Evolutionary conservation across 2,797 vertebrate genomes (phyloP).

Genomic region (Aeoliscus strigatus): DNA sequence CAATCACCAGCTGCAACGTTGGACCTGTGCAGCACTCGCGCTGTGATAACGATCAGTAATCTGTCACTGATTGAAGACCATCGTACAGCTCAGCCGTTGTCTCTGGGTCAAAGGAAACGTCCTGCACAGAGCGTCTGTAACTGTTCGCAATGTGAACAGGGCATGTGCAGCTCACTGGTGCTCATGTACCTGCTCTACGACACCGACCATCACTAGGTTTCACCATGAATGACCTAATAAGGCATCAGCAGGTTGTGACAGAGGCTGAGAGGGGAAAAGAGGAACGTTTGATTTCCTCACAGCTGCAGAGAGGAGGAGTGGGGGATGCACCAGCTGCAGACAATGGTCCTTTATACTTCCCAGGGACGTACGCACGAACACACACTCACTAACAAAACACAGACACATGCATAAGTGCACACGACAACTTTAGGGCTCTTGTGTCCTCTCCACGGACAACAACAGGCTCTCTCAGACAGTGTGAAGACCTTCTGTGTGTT

Average conservation of each 20-base stretch:
- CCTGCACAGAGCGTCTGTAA: too few relatives aligned
- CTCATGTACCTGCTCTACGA: too few relatives aligned
- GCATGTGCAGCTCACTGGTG: too few relatives aligned
- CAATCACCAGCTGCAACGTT: too few relatives aligned
- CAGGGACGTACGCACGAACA: constrained; percentile 34
- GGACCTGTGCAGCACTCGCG: too few relatives aligned
- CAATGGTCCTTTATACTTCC: constrained; percentile 81
- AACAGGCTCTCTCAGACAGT: constrained; percentile 53
- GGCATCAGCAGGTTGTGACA: constrained; percentile 67
- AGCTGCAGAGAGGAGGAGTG: constrained; percentile 80
- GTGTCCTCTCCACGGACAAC: constrained; percentile 61
- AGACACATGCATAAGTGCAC: constrained; percentile 20
- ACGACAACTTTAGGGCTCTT: constrained; percentile 56
- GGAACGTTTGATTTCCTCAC: constrained; percentile 79
- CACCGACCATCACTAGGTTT: too few relatives aligned
- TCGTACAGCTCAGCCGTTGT: too few relatives aligned
- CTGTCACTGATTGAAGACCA: too few relatives aligned
- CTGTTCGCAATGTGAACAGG: too few relatives aligned
- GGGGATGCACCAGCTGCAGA: constrained; percentile 76
- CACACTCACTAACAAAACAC: constrained; percentile 37
- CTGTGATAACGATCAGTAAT: too few relatives aligned
- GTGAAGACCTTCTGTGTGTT: constrained; percentile 30
- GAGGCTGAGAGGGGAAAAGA: constrained; percentile 65
- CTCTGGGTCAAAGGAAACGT: too few relatives aligned
- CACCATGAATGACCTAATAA: constrained; percentile 69